A percentile compares a stretch with the other conserved stretches of the same genome.
phyloP scores from a whole-genome alignment of 2,888 invertebrate species.

The Carabus problematicus region DNA sequence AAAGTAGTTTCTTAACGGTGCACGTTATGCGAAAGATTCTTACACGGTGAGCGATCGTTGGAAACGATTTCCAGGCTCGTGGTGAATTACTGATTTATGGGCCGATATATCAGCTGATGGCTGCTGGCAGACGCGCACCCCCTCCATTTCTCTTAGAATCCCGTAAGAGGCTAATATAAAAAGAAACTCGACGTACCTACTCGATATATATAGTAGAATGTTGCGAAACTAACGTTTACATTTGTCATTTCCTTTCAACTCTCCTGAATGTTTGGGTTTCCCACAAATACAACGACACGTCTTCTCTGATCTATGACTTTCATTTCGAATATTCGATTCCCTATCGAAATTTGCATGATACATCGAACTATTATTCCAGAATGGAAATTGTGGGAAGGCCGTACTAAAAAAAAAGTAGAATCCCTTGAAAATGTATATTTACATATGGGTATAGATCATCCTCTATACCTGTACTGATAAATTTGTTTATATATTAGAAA shows the following conservation, averaged over 20 bases:
- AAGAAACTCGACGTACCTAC: constrained; percentile 4
- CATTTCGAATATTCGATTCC: constrained; percentile 33
- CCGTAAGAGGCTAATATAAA: constrained; percentile 3
- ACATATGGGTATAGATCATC: too few species aligned
- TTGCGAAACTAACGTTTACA: constrained; percentile 22
- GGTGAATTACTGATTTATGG: constrained; percentile 52
- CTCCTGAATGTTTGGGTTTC: constrained; percentile 11
- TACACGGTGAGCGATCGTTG: constrained; percentile 50
- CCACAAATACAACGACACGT: constrained; percentile 7
- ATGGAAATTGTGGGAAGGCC: too few species aligned
- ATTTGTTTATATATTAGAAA: too few species aligned
- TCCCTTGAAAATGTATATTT: too few species aligned
- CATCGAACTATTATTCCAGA: background rate
- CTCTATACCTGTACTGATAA: too few species aligned
- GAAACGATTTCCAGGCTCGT: constrained; percentile 48
- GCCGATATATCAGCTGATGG: constrained; percentile 46
- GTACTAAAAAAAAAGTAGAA: too few species aligned
- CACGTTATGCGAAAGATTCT: constrained; percentile 32
- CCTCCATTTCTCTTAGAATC: background rate
- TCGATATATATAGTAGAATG: constrained; percentile 17
- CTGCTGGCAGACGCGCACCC: constrained; percentile 13
- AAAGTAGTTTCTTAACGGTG: constrained; percentile 31
- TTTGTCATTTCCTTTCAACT: constrained; percentile 38
- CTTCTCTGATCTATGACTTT: constrained; percentile 21
- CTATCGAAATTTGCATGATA: constrained; percentile 30